A percentile compares a stretch with the other conserved stretches of the same genome.
phyloP scores from a whole-genome alignment of 53 echinoderm and acorn worm genomes.

The Echinometra lucunter region DNA sequence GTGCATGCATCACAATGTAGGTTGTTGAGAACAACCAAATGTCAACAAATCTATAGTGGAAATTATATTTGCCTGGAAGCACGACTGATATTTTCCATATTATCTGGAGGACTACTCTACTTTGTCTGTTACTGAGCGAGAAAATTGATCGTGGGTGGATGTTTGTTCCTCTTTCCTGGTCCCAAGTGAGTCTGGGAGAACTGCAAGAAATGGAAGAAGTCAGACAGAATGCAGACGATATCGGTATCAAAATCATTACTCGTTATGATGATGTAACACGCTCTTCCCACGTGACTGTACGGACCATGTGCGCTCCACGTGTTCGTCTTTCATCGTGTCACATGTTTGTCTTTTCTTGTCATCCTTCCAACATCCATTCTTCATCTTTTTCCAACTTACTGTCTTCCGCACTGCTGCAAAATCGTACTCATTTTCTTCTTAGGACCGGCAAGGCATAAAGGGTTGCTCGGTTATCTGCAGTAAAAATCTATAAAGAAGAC shows the following conservation, averaged over 20 bases:
- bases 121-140: not conserved
- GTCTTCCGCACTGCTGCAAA: not conserved
- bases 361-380: not conserved
- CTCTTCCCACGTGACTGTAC: not conserved
- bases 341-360: not conserved
- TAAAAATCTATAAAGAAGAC: too few species aligned
- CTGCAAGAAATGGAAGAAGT: not conserved
- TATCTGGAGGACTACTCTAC: too few species aligned
- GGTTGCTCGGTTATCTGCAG: too few species aligned
- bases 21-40: too few species aligned
- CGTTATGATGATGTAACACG: not conserved
- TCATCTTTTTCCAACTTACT: not conserved
- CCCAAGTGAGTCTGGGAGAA: not conserved
- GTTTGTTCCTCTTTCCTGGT: not conserved
- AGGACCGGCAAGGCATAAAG: not conserved
- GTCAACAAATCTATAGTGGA: too few species aligned
- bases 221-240: not conserved
- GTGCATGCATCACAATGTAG: too few species aligned
- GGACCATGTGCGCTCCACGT: slow-evolving; percentile 32
- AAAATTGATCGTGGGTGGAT: not conserved
- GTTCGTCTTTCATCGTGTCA: not conserved
- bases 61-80: too few species aligned
- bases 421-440: not conserved
- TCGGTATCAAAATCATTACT: not conserved
- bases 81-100: too few species aligned